Conservation (phyloP, 2,888 invertebrate genomes). For the Acrobasis consociella region DNA sequence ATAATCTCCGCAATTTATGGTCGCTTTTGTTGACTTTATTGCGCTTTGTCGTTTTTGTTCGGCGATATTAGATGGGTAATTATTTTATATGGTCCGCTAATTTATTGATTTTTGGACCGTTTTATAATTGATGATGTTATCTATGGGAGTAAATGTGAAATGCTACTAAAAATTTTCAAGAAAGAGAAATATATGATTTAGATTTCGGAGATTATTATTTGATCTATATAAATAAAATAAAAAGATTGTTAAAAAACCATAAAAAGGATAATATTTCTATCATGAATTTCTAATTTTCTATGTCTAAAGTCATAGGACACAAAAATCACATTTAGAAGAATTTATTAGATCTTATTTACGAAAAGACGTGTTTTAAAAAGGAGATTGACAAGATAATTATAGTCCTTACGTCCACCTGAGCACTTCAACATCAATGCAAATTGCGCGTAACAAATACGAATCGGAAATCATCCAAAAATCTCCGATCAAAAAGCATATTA, state of each 20-base stretch:
- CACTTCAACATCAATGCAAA: conserved; percentile 21
- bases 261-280: no score
- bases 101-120: conserved; percentile 2
- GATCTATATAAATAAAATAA: no score
- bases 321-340: no score
- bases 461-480: conserved; percentile 54
- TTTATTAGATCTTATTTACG: not conserved
- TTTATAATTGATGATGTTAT: not conserved
- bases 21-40: conserved; percentile 69
- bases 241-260: no score
- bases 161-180: no score
- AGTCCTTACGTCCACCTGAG: conserved; percentile 11
- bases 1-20: conserved; percentile 78
- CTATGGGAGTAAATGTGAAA: not conserved
- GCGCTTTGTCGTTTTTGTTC: conserved; percentile 64
- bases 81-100: conserved; percentile 16
- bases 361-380: not conserved
- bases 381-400: conserved; percentile 29
- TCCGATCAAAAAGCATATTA: conserved; percentile 49
- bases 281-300: no score
- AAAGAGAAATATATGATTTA: no score
- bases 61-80: conserved; percentile 43
- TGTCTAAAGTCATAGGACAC: no score
- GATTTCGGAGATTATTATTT: no score
- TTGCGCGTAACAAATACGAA: conserved; percentile 38